Base-by-base conservation (phyloP, 2,888 invertebrate genomes). In the Cerastoderma edule region DNA sequence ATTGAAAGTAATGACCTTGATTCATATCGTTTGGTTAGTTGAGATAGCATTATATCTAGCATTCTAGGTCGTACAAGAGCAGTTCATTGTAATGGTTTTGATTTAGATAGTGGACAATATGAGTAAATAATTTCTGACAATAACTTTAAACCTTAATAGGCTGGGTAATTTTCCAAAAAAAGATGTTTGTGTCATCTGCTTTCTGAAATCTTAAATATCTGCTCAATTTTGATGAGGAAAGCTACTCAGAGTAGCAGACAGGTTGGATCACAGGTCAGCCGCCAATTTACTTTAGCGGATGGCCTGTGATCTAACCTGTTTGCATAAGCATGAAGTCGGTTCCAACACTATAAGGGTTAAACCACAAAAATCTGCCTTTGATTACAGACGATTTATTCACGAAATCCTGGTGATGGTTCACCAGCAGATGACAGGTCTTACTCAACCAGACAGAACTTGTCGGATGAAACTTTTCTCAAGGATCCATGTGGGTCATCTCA, bases 341-440 rank as follows among this genome's bases (percentile, higher is more conserved):
- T n/a, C n/a, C n/a, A n/a, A n/a, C n/a, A 16, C 22, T 16, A 50
- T n/a, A 50, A 50, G 50, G 50, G 22, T 6, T 50, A n/a, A 50
- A 16, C 6, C 10, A 10, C 10, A n/a, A n/a, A n/a, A 30, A 19
- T 30, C 8, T 54, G 16, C 30, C 10, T 30, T 30, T 30, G 1
- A 30, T 39, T 39, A 39, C 24, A 39, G 16, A 60, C 24, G 35
- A 39, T 39, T 13, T 60, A 39, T 24, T 39, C 60, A 4, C 8
- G 60, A 60, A 39, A 60, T 8, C 35, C 39, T n/a, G 60, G 22
- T 39, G 60, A 60, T 39, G 39, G 39, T 6, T 6, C 8, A 24
- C 5, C 27, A 8, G 13, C 39, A 22, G 0, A 13, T 2, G 39
- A 39, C 27, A 33, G n/a, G n/a, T n/a, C n/a, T n/a, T n/a, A n/a